Base-by-base conservation (phyloP, 2,113 vertebrate genomes). In the Octodon degus region DNA sequence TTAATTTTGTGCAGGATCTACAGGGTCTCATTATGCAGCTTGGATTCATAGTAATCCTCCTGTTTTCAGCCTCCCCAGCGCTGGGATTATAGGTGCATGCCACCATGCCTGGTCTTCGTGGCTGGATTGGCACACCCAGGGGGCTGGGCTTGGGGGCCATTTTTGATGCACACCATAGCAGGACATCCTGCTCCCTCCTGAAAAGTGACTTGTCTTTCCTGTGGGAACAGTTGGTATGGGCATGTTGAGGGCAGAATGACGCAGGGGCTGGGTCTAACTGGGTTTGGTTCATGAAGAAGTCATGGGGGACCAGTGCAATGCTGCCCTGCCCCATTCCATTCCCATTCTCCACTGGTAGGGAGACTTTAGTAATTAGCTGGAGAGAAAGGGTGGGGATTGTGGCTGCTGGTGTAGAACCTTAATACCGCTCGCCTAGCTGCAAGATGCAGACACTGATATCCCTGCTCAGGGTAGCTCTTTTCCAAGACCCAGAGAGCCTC, bases 201-300 rank as follows among this genome's bases (percentile, higher is more conserved):
- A 9, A 7, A 67, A 63, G 53, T 53, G 22, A 19, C 7, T 62
- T 63, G 40, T 7, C 43, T 63, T 77, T 27, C 53, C 13, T 8
- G 1, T n/a, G 53, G 27, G 9, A 1, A 8, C 0, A 2, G 43
- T 10, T 11, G 63, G 6, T 2, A 0, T 17, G 20, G 30, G 65
- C 6, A 40, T 8, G 14, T 7, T 20, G 58, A 60, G 47, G 84
- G 65, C 65, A 68, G 76, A 72, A 43, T 4, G 47, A 62, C 0
- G 0, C 1, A 0, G 32, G 47, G 0, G 40, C 60, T 67, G 47
- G 4, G 53, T 55, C 53, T 34, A 27, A 43, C n/a, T 53, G 22
- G 19, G 34, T n/a, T 30, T 68, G 37, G 50, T n/a, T 77, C 8
- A 4, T 5, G 58, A 58, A 60, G 30, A 79, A 7, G 37, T 32